A percentile compares a stretch with the other conserved stretches of the same genome.
phyloP scores from a whole-genome alignment of 2,113 vertebrate genomes.

The Scytalopus superciliaris region DNA sequence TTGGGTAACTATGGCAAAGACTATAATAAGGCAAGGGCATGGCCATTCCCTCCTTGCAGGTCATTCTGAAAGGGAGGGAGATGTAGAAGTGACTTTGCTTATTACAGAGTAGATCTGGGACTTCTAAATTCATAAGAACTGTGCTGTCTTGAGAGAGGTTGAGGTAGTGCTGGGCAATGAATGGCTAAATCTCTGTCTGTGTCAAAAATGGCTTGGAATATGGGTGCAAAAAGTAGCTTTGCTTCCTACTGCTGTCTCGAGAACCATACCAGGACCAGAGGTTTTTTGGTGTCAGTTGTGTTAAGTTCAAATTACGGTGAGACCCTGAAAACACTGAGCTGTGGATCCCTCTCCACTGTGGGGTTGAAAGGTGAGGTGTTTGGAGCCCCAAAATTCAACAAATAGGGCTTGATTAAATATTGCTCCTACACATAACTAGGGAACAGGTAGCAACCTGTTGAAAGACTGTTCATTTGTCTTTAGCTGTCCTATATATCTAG shows the following conservation, averaged over 20 bases:
- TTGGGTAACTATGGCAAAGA: background rate
- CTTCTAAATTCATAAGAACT: background rate
- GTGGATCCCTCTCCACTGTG: background rate
- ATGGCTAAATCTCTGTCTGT: rapidly evolving
- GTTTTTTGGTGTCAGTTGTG: rapidly evolving
- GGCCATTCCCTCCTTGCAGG: background rate
- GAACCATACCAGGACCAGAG: background rate
- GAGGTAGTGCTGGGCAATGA: background rate
- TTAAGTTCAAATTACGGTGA: background rate
- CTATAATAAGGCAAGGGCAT: rapidly evolving
- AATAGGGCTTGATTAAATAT: background rate
- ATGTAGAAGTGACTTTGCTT: background rate
- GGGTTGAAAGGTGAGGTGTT: rapidly evolving
- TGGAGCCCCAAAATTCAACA: background rate
- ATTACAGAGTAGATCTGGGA: background rate
- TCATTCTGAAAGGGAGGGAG: background rate
- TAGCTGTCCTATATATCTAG: background rate
- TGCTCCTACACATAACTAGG: rapidly evolving
- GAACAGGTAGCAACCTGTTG: background rate
- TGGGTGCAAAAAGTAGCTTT: background rate
- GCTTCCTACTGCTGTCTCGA: background rate
- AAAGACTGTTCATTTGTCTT: background rate
- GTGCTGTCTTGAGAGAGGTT: background rate
- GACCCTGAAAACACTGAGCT: background rate
- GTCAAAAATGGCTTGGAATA: background rate